Base-by-base conservation (phyloP, 2,888 invertebrate species). In the Endotricha flammealis region DNA sequence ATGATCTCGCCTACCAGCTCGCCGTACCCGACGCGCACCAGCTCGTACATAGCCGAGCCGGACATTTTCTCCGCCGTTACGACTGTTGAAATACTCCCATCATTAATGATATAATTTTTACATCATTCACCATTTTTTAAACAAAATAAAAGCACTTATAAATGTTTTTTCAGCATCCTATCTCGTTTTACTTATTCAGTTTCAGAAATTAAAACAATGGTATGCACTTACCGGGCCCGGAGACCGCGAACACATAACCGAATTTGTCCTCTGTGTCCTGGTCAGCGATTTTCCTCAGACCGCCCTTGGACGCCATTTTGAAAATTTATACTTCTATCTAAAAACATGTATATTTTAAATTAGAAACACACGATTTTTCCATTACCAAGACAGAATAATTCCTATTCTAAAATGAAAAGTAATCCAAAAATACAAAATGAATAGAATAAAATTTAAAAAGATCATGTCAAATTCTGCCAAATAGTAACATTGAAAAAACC, bases 1-100 rank as follows among this genome's bases (percentile, higher is more conserved):
- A 99, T 99, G 86, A 99, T 99, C 89, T 99, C 99, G 50, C 99
- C 99, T 9, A 99, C 99, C 64, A 99, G 89, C 83, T 99, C 98
- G 58, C 92, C 91, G 87, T 99, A 98, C 1, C 99, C 99, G 25
- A 99, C 99, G 57, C 99, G 93, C 48, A 99, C 99, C 88, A 99
- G 83, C 88, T 99, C 99, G 92, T 99, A 99, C 98, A 99, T 99
- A 90, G 99, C 99, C 14, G 99, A 95, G 45, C 99, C 99, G 42
- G 98, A 93, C 99, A 99, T 99, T 77, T 95, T 94, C 81, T 99
- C 97, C 50, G 99, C 99, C 43, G 98, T 99, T 32, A 99, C 99
- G 83, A 99, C 99, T 98, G 72, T 40, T 3, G 11, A 1, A 24
- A 76, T 27, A 23, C 22, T 30, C 16, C n/a, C 8, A 32, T 11